Evolutionary conservation across 2,113 vertebrate species (phyloP).

Genomic region (Atlantisia rogersi): DNA sequence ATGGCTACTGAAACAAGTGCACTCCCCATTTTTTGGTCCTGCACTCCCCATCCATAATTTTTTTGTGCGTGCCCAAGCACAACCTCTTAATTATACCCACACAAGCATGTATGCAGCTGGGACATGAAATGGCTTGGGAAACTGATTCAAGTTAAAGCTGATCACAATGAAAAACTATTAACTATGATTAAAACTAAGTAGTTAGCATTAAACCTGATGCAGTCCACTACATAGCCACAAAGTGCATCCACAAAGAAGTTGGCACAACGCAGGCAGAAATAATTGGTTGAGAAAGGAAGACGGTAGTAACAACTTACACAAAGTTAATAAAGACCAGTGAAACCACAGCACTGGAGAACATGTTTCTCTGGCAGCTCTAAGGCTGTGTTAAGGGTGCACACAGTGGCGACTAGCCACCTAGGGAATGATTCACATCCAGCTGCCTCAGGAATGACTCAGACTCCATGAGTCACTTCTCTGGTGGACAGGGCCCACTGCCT

Average conservation of each 20-base stretch:
- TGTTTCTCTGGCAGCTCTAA: not conserved
- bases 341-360: not conserved
- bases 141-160: not conserved
- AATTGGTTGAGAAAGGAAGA: not conserved
- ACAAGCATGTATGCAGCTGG: not conserved
- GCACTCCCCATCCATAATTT: not conserved
- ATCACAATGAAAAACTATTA: slow-evolving; percentile 9
- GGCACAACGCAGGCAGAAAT: not conserved
- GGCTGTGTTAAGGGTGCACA: not conserved
- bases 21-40: not conserved
- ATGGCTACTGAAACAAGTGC: not conserved
- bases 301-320: not conserved
- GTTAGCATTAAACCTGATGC: not conserved
- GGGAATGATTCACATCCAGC: slow-evolving; percentile 52
- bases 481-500: slow-evolving; percentile 23
- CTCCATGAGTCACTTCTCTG: slow-evolving; percentile 30
- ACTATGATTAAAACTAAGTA: not conserved
- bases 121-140: not conserved
- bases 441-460: slow-evolving; percentile 51
- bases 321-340: not conserved
- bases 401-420: not conserved
- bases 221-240: not conserved
- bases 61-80: not conserved
- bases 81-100: not conserved
- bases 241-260: not conserved